phyloP scores from a whole-genome alignment of 2,113 vertebrate species.

The Hippocampus abdominalis region DNA sequence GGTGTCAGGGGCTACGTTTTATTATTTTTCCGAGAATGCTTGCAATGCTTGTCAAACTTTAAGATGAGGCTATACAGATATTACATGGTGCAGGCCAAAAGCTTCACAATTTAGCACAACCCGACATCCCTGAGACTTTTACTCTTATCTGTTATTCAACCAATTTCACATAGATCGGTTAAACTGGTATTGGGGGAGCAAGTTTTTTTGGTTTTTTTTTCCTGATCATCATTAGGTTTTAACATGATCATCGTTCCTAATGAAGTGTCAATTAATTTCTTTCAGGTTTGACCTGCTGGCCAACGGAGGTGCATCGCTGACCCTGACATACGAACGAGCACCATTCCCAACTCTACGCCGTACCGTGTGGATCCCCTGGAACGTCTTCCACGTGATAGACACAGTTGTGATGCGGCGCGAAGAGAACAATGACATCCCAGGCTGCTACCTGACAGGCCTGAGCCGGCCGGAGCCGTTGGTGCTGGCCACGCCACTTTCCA shows the following conservation, averaged over 20 bases:
- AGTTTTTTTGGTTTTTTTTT: not conserved
- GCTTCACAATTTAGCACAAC: too few relatives aligned
- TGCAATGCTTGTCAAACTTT: not conserved
- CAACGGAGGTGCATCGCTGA: conserved; percentile 89
- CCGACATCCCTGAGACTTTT: not conserved
- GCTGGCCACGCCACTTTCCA: conserved; percentile 89
- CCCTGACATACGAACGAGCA: conserved; percentile 87
- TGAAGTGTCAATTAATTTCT: not conserved
- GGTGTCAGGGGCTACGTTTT: not conserved
- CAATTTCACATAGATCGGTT: not conserved
- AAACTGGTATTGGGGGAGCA: not conserved
- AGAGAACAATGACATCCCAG: conserved; percentile 92
- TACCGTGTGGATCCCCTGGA: conserved; percentile 96
- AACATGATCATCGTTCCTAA: not conserved
- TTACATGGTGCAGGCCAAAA: not conserved
- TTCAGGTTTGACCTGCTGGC: conserved; percentile 95
- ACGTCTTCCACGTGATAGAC: conserved; percentile 95
- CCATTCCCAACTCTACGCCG: conserved; percentile 87
- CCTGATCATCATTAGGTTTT: not conserved
- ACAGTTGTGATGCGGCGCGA: conserved; percentile 97
- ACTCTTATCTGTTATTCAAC: not conserved
- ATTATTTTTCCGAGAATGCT: not conserved
- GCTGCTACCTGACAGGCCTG: conserved; percentile 90
- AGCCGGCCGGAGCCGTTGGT: conserved; percentile 86
- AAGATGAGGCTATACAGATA: not conserved